A percentile compares a stretch with the other conserved stretches of the same genome.
phyloP scores from a whole-genome alignment of 2,113 vertebrate species.

The Rhombomys opimus region DNA sequence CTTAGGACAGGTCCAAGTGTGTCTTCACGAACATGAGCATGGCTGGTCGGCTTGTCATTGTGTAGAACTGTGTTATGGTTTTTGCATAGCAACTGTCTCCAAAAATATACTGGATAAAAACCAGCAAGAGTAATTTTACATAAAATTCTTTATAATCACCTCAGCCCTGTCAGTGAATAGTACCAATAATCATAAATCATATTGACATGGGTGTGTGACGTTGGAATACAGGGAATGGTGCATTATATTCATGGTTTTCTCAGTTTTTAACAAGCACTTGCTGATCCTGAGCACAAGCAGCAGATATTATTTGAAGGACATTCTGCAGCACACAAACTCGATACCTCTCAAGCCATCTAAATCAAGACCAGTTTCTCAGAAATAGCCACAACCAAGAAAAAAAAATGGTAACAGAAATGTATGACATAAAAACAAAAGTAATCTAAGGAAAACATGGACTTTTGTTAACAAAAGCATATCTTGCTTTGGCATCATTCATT shows the following conservation, averaged over 20 bases:
- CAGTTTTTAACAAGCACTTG: background rate
- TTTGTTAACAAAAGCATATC: background rate
- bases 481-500: background rate
- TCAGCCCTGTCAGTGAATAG: background rate
- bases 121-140: background rate
- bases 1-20: background rate
- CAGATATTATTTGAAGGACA: background rate
- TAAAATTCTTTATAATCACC: background rate
- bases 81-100: background rate
- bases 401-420: background rate
- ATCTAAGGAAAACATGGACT: background rate
- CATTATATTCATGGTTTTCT: background rate
- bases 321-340: background rate
- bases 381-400: background rate
- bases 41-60: background rate
- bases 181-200: background rate
- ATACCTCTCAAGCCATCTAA: background rate
- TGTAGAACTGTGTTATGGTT: background rate
- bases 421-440: background rate
- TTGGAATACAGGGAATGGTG: background rate
- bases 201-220: background rate
- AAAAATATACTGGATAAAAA: background rate
- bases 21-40: background rate
- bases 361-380: background rate
- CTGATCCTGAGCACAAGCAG: background rate